A percentile compares a stretch with the other conserved stretches of the same genome.
Evolutionary conservation across 2,797 vertebrate species (phyloP).

Genomic region (Sebastes umbrosus): DNA sequence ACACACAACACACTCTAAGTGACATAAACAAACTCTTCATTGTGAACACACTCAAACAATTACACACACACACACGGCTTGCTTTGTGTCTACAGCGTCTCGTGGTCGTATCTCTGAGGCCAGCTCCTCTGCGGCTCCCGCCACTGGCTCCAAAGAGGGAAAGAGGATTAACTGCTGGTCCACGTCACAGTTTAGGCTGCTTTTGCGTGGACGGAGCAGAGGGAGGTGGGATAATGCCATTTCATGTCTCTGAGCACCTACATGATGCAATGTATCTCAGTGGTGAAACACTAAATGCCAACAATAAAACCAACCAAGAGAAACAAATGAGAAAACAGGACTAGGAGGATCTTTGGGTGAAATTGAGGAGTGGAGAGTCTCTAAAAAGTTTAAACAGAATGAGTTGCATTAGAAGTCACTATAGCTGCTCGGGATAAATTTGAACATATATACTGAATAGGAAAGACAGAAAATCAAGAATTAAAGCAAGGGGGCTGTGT

Average conservation of each 20-base stretch:
- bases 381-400: not conserved
- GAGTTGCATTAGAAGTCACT: not conserved
- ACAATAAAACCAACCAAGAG: constrained; percentile 28
- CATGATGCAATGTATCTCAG: constrained; percentile 74
- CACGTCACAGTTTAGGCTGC: constrained; percentile 76
- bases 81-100: constrained; percentile 65
- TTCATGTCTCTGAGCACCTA: constrained; percentile 73
- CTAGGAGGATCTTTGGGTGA: not conserved
- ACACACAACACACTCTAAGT: constrained; percentile 55
- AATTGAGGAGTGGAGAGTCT: not conserved
- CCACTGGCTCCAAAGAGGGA: constrained; percentile 73
- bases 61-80: constrained; percentile 45
- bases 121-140: constrained; percentile 76
- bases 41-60: constrained; percentile 65
- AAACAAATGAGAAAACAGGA: constrained; percentile 17
- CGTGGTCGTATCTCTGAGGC: constrained; percentile 78
- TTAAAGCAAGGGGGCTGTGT: not conserved
- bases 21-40: constrained; percentile 62
- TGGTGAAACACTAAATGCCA: constrained; percentile 38
- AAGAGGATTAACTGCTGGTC: constrained; percentile 83
- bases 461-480: not conserved
- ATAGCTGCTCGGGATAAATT: not conserved
- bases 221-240: constrained; percentile 81
- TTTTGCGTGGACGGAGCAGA: constrained; percentile 76
- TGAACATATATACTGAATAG: not conserved